These are phyloP conservation scores for Aporophyla nigra DNA, from an alignment of 2,888 invertebrate species.

Conservation along the genomic window DNA sequence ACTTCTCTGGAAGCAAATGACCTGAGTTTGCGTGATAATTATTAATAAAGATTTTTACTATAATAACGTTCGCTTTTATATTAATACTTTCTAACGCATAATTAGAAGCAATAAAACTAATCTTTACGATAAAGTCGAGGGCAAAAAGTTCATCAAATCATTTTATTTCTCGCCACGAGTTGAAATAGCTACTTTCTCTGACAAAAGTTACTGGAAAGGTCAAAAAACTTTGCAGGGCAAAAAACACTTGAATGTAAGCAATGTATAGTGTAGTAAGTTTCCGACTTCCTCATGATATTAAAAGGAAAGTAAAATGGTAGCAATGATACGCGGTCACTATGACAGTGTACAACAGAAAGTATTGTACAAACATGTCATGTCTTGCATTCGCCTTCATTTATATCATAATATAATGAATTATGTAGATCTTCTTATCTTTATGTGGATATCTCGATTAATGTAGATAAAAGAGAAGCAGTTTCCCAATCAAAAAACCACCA, in stretches of 20 bases:
- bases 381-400: background rate
- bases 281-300: background rate
- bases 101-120: slow-evolving; percentile 47
- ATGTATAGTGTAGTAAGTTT: background rate
- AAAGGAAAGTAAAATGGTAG: background rate
- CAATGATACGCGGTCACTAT: background rate
- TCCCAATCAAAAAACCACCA: background rate
- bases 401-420: background rate
- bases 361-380: background rate
- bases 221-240: slow-evolving; percentile 1
- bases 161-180: slow-evolving; percentile 9
- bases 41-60: slow-evolving; percentile 53
- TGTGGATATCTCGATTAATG: background rate
- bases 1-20: slow-evolving; percentile 64
- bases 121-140: slow-evolving; percentile 24
- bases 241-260: background rate
- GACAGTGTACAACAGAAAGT: background rate
- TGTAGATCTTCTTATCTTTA: background rate
- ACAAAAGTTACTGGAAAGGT: slow-evolving; percentile 7
- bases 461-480: background rate
- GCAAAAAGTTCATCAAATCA: slow-evolving; percentile 23
- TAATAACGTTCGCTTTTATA: slow-evolving; percentile 30
- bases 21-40: slow-evolving; percentile 70
- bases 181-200: background rate
- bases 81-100: slow-evolving; percentile 41